Evolutionary conservation across 2,888 invertebrate species (phyloP).

Genomic region (Mongoloraphidia duomilia): DNA sequence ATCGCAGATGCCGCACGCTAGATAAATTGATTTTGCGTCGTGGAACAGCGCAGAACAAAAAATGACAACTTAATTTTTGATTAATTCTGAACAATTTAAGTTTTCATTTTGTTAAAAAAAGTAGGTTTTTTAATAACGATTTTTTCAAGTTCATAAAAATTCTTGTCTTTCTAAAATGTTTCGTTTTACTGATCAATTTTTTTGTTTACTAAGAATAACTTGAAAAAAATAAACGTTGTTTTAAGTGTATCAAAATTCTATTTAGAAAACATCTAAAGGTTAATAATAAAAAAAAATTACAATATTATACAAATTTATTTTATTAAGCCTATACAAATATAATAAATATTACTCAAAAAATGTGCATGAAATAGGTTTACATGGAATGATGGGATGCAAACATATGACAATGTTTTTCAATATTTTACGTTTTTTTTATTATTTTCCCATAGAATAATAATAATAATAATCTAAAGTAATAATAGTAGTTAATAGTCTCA

Average conservation of each 20-base stretch:
- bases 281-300: constrained; percentile 3
- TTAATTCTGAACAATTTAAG: no score
- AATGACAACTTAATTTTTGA: no score
- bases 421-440: constrained; percentile 8
- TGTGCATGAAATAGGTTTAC: constrained; percentile 1
- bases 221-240: neutral
- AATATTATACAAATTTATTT: neutral
- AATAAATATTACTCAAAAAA: constrained; percentile 5
- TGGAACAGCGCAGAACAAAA: no score
- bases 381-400: constrained; percentile 8
- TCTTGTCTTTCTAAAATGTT: no score
- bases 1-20: no score
- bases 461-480: constrained; percentile 4
- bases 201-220: no score
- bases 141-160: no score
- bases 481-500: constrained; percentile 1
- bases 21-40: no score
- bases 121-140: no score
- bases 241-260: neutral
- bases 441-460: constrained; percentile 5
- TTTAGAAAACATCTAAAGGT: neutral
- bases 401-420: constrained; percentile 5
- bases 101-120: no score
- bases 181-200: no score
- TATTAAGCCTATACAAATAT: constrained; percentile 3